Evolutionary conservation across 2,888 invertebrate genomes (phyloP).

Genomic region (Girardia tigrina): DNA sequence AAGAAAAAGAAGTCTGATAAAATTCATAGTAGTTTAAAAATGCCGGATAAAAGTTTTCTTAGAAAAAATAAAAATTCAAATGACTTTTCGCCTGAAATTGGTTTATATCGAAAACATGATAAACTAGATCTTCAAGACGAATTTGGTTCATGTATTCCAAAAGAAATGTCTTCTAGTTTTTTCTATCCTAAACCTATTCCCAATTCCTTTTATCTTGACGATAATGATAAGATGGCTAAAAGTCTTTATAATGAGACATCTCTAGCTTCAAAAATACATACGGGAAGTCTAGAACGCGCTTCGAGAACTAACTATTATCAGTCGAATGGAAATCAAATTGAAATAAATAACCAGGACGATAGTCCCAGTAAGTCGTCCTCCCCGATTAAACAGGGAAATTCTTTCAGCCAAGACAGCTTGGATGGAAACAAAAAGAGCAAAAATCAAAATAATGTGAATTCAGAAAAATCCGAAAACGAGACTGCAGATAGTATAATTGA

Average conservation of each 20-base stretch:
- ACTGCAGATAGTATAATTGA: neutral
- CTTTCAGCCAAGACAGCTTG: neutral
- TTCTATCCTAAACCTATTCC: constrained; percentile 1
- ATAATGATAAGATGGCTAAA: neutral
- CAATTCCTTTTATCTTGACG: neutral
- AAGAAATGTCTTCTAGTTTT: neutral
- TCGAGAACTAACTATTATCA: neutral
- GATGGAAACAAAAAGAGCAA: neutral
- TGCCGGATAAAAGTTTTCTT: neutral
- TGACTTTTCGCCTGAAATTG: neutral
- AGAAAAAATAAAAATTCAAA: neutral
- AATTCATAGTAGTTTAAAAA: neutral
- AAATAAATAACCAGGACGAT: neutral
- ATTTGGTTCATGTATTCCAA: neutral
- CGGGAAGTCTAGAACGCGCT: neutral
- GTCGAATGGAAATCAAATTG: neutral
- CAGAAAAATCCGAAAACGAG: neutral
- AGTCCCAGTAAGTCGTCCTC: constrained; percentile 4
- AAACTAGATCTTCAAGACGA: constrained; percentile 11
- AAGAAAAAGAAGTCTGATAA: neutral
- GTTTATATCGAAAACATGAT: neutral
- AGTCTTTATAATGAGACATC: constrained; percentile 7
- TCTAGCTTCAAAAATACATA: neutral
- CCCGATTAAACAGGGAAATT: neutral
- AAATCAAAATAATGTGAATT: neutral